A percentile compares a stretch with the other conserved stretches of the same genome.
phyloP scores from a whole-genome alignment of 35 echinoderm and acorn worm species.

The Diadema setosum region DNA sequence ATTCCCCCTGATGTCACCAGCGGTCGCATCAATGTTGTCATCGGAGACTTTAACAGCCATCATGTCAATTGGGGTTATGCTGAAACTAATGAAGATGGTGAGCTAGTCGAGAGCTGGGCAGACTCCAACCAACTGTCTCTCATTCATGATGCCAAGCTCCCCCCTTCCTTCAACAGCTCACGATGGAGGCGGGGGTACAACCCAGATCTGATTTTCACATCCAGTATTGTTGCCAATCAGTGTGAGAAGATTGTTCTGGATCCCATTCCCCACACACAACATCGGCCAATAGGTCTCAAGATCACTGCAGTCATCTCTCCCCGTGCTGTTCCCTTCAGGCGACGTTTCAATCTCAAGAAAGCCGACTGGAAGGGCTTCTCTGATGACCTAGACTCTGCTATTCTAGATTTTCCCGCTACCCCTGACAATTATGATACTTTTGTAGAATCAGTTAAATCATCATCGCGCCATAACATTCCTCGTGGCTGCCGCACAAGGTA shows the following conservation, averaged over 20 bases:
- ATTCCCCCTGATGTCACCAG: not conserved
- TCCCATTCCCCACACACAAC: constrained; percentile 2
- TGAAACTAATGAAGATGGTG: constrained; percentile 27
- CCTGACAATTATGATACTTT: not conserved
- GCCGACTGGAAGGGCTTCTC: not conserved
- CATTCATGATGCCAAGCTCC: constrained; percentile 1
- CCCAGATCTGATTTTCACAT: constrained; percentile 20
- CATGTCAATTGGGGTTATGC: not conserved
- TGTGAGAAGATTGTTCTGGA: constrained; percentile 5
- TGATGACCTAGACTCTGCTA: not conserved
- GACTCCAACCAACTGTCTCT: not conserved
- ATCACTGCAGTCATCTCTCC: not conserved
- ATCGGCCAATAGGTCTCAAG: not conserved
- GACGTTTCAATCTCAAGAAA: not conserved
- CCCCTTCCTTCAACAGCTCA: constrained; percentile 3
- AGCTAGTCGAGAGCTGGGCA: not conserved
- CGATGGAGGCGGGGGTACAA: constrained; percentile 53
- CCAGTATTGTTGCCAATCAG: not conserved
- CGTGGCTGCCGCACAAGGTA: constrained; percentile 11
- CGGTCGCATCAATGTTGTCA: not conserved
- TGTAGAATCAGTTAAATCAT: not conserved
- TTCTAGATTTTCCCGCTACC: not conserved
- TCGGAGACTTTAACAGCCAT: constrained; percentile 25
- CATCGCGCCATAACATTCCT: not conserved
- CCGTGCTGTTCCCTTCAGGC: not conserved